phyloP scores from a whole-genome alignment of 2,888 invertebrate genomes.

The Ptychoptera contaminata region DNA sequence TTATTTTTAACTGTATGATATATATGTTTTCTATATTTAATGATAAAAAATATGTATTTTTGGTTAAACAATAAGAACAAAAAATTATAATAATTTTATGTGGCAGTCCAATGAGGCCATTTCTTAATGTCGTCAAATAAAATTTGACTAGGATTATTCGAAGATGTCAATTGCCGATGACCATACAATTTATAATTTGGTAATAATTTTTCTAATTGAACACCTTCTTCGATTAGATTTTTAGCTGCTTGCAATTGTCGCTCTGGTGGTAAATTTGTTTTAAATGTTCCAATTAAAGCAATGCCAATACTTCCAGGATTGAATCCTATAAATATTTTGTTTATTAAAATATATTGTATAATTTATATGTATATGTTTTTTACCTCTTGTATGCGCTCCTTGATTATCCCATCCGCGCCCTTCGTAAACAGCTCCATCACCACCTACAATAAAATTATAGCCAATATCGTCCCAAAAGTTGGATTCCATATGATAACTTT shows the following conservation, averaged over 20 bases:
- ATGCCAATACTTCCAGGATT: constrained; percentile 52
- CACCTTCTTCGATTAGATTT: constrained; percentile 44
- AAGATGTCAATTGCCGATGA: constrained; percentile 47
- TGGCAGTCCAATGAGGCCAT: constrained; percentile 46
- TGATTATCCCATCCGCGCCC: constrained; percentile 58
- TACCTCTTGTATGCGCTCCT: constrained; percentile 49
- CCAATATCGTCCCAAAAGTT: constrained; percentile 49
- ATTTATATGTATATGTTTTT: constrained; percentile 2
- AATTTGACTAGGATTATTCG: constrained; percentile 50
- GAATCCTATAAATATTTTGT: constrained; percentile 28
- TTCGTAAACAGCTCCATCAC: constrained; percentile 57
- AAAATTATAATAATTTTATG: too few species aligned
- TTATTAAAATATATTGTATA: not conserved
- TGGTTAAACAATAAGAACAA: too few species aligned
- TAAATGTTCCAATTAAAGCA: constrained; percentile 58
- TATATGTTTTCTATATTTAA: too few species aligned
- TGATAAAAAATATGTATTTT: too few species aligned
- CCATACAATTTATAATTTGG: constrained; percentile 50
- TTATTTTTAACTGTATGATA: too few species aligned
- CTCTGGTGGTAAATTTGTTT: constrained; percentile 32
- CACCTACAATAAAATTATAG: constrained; percentile 66
- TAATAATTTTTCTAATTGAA: constrained; percentile 41
- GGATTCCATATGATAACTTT: constrained; percentile 53
- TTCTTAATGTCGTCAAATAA: constrained; percentile 45
- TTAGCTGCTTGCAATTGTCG: constrained; percentile 43